Base-by-base conservation (phyloP, 1,140 invertebrate species). In the Cydia fagiglandana region DNA sequence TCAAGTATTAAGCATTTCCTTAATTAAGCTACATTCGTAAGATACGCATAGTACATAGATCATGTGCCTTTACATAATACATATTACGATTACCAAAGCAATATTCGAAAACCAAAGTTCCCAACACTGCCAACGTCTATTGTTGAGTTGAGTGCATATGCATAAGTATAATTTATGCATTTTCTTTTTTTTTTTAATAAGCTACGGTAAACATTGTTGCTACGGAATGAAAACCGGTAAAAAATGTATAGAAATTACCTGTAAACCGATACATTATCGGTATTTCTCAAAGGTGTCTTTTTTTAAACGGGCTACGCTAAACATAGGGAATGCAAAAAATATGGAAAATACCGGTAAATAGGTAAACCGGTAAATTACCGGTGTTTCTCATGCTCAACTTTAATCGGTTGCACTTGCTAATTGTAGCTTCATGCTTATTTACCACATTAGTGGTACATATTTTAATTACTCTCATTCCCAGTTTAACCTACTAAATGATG, bases 11-110 rank as follows among this genome's bases (percentile, higher is more conserved):
- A n/a, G n/a, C 53, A 56, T 6, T 61, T 20, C 17, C n/a, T 61
- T 61, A 61, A 61, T 9, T 20, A 61, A 24, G n/a, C 9, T 56
- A 56, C 53, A 56, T 56, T 20, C 7, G n/a, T 56, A 56, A 24
- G 20, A 24, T 61, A 61, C 56, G 20, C 17, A 61, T 24, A 61
- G 56, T 61, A 61, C 20, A 24, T 61, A 61, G 7, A 61, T 56
- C n/a, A 56, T 61, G 56, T 61, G 56, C 56, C 56, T 61, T 61
- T 61, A 61, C 56, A 61, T 61, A 24, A 24, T 24, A 24, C 24
- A 61, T 24, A 61, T 61, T 61, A 20, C 56, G 56, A 61, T 4
- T 61, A 61, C 56, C 20, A 24, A 61, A 61, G 56, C 20, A 61
- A 61, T 61, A 20, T 61, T 61, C n/a, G 3, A 24, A 61, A 61